Percentiles rank a stretch among this genome's conserved stretches.
These are phyloP conservation scores for Pipistrellus pipistrellus DNA, from an alignment of 2,797 vertebrate genomes.

Conservation along the genomic window DNA sequence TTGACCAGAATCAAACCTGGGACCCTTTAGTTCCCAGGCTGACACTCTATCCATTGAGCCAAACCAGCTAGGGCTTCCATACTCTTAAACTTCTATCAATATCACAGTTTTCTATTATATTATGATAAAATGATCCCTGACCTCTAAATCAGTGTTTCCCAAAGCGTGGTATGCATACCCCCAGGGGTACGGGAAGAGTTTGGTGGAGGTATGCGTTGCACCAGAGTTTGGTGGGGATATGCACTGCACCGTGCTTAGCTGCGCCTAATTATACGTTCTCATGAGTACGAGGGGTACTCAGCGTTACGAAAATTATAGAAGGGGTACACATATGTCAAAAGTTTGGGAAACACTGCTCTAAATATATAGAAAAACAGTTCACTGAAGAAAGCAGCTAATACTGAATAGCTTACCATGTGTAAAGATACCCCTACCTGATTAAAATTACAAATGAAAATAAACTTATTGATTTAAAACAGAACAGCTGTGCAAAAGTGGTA, in stretches of 20 bases:
- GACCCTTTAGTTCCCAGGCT: too few species aligned
- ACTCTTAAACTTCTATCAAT: background rate
- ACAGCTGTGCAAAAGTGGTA: background rate
- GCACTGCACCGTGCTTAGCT: too few species aligned
- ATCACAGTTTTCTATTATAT: constrained; percentile 29
- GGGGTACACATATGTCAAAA: too few species aligned
- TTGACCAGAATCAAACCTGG: too few species aligned
- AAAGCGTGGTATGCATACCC: too few species aligned
- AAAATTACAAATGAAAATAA: constrained; percentile 43
- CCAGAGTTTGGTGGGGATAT: too few species aligned
- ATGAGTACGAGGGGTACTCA: too few species aligned
- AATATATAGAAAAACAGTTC: background rate
- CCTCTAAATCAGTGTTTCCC: background rate
- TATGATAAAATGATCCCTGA: constrained; percentile 36
- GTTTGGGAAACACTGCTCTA: background rate
- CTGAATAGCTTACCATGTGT: background rate
- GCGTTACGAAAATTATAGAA: too few species aligned
- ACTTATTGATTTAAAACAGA: background rate
- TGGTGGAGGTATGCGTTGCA: too few species aligned
- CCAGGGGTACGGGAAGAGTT: too few species aligned
- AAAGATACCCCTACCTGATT: background rate
- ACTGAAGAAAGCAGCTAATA: constrained; percentile 17
- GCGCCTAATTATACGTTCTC: too few species aligned
- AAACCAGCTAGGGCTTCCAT: background rate
- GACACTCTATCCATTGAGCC: too few species aligned